Percentiles rank a stretch among this genome's conserved stretches.
phyloP scores from a whole-genome alignment of 2,113 vertebrate species.

The Donacobius atricapilla region DNA sequence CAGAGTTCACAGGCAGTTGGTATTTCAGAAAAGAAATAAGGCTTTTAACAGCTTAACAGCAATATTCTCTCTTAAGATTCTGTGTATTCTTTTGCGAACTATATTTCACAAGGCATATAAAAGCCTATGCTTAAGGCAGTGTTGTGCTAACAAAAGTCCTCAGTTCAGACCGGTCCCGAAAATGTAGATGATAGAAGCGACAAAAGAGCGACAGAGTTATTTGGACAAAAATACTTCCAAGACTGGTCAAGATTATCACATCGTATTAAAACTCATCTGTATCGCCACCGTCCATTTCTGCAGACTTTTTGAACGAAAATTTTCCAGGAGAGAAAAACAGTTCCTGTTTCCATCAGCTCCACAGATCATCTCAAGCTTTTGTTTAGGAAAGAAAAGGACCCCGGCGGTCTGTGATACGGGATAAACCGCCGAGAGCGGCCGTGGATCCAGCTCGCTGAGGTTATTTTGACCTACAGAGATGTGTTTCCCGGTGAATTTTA shows the following conservation, averaged over 20 bases:
- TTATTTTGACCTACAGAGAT: background rate
- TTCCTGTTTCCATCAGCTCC: background rate
- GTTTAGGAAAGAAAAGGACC: slow-evolving; percentile 13
- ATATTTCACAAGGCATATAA: slow-evolving; percentile 44
- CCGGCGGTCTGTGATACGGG: background rate
- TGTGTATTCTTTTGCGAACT: slow-evolving; percentile 48
- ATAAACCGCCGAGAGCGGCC: background rate
- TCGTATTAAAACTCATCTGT: background rate
- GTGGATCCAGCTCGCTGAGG: background rate
- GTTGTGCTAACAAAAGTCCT: slow-evolving; percentile 29
- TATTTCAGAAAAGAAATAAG: slow-evolving; percentile 81
- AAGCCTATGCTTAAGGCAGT: slow-evolving; percentile 10
- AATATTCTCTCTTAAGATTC: slow-evolving; percentile 68
- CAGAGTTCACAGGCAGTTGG: slow-evolving; percentile 85
- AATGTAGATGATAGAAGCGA: background rate
- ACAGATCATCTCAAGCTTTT: slow-evolving; percentile 9
- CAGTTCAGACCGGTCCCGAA: background rate
- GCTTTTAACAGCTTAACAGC: slow-evolving; percentile 68
- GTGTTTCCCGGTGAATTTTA: background rate
- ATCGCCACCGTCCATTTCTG: background rate
- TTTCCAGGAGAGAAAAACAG: background rate
- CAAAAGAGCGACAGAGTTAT: background rate
- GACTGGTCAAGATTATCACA: background rate
- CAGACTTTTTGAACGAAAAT: background rate
- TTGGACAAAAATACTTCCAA: slow-evolving; percentile 24